Evolutionary conservation across 2,113 vertebrate species (phyloP).

Genomic region (Barbus barbus): DNA sequence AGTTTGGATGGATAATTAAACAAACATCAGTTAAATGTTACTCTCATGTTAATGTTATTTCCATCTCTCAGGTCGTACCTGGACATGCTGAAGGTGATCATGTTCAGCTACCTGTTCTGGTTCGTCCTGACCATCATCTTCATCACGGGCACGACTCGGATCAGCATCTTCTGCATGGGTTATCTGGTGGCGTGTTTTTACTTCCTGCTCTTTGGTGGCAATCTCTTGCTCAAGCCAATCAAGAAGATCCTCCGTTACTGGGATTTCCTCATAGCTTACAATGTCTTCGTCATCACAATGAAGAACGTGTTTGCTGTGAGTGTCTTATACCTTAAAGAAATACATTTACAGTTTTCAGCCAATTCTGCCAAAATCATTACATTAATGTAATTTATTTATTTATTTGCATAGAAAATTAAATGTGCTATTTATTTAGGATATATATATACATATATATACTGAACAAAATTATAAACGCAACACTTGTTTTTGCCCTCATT

Average conservation of each 20-base stretch:
- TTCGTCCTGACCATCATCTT: constrained; percentile 98
- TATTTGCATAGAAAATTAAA: too few relatives aligned
- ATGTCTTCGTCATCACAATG: constrained; percentile 97
- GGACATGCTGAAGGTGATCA: constrained; percentile 97
- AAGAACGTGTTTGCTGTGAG: constrained; percentile 95
- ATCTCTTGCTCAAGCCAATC: constrained; percentile 93
- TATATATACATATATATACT: too few relatives aligned
- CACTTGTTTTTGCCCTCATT: too few relatives aligned
- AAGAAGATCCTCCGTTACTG: constrained; percentile 95
- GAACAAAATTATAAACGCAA: too few relatives aligned
- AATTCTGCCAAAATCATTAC: too few relatives aligned
- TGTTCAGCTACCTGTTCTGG: constrained; percentile 99
- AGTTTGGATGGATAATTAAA: not conserved
- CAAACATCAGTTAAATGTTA: not conserved
- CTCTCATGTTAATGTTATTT: not conserved
- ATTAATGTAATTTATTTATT: too few relatives aligned
- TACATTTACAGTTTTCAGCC: not conserved
- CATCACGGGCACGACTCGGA: constrained; percentile 95
- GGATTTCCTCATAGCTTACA: constrained; percentile 99
- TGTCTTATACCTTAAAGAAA: not conserved
- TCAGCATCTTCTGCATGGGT: constrained; percentile 99
- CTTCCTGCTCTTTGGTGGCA: constrained; percentile 95
- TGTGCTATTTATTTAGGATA: too few relatives aligned
- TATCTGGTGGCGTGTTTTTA: constrained; percentile 99
- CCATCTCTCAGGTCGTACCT: constrained; percentile 86